Conservation (phyloP, 2,797 vertebrate genomes). For the Pitangus sulphuratus region DNA sequence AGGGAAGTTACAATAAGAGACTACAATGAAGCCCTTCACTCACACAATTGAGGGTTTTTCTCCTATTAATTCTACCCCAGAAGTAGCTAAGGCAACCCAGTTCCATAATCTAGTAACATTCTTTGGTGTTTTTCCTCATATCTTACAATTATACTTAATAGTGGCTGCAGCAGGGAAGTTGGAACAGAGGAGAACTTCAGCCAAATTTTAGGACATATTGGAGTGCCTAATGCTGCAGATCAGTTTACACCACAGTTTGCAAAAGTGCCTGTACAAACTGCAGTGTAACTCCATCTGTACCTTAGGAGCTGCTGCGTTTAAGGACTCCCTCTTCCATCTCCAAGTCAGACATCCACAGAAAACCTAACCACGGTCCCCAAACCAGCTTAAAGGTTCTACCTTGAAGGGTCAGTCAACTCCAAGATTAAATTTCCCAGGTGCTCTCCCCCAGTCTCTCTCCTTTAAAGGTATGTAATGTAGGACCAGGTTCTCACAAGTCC, state of each 20-base stretch:
- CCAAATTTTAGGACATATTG: neutral
- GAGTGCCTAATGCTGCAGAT: neutral
- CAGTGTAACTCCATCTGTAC: neutral
- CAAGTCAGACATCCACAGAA: neutral
- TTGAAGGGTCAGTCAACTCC: neutral
- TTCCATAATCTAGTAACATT: slow-evolving; percentile 4
- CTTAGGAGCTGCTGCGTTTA: neutral
- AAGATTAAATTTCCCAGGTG: neutral
- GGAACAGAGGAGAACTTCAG: neutral
- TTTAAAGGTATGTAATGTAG: neutral
- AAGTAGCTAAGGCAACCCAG: neutral
- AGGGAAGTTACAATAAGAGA: neutral
- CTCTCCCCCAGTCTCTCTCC: neutral
- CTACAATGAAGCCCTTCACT: neutral
- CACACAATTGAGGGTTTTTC: neutral
- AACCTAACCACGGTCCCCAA: neutral
- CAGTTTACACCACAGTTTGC: neutral
- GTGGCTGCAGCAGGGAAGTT: neutral
- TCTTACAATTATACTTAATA: slow-evolving; percentile 34
- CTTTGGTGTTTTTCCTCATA: neutral
- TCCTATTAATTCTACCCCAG: neutral
- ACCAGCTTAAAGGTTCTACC: neutral
- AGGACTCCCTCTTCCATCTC: neutral
- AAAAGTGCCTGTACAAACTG: neutral
- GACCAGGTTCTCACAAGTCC: neutral